Percentiles rank a stretch among this genome's conserved stretches.
Conservation (phyloP, 2,888 invertebrate species). For the Lepidocyrtoides sp. region DNA sequence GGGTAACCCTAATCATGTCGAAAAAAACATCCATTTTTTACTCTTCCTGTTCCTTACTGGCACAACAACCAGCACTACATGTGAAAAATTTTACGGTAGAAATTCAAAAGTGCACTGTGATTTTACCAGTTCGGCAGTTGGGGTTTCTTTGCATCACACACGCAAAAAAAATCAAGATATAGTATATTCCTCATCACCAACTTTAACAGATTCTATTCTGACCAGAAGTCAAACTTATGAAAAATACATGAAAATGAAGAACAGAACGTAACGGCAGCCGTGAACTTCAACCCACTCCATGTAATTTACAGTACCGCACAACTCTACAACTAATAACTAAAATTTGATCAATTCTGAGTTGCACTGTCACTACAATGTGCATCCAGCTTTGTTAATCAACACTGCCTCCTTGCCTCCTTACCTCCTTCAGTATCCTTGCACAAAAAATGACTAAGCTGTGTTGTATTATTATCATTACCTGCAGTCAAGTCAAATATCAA, state of each 20-base stretch:
- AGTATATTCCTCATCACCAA: too few relatives aligned
- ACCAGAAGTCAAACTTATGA: too few relatives aligned
- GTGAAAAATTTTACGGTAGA: not conserved
- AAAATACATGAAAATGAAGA: too few relatives aligned
- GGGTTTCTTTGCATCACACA: too few relatives aligned
- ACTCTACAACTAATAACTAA: not conserved
- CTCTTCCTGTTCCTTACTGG: slow-evolving; percentile 21
- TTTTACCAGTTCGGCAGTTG: too few relatives aligned
- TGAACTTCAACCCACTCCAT: too few relatives aligned
- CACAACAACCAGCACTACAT: not conserved
- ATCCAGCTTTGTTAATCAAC: not conserved
- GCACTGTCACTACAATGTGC: not conserved
- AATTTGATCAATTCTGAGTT: not conserved
- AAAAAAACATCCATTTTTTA: not conserved
- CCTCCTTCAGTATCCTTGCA: not conserved
- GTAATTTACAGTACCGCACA: too few relatives aligned
- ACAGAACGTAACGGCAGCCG: too few relatives aligned
- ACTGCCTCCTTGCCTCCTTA: not conserved
- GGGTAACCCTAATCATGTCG: too few relatives aligned
- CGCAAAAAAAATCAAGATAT: too few relatives aligned
- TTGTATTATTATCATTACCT: too few relatives aligned
- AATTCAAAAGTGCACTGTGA: not conserved
- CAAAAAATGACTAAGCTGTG: not conserved
- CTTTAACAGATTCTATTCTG: too few relatives aligned
- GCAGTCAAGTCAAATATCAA: not conserved